A percentile compares a stretch with the other conserved stretches of the same genome.
Evolutionary conservation across 2,888 invertebrate species (phyloP).

Genomic region (Pollenia griseotomentosa): DNA sequence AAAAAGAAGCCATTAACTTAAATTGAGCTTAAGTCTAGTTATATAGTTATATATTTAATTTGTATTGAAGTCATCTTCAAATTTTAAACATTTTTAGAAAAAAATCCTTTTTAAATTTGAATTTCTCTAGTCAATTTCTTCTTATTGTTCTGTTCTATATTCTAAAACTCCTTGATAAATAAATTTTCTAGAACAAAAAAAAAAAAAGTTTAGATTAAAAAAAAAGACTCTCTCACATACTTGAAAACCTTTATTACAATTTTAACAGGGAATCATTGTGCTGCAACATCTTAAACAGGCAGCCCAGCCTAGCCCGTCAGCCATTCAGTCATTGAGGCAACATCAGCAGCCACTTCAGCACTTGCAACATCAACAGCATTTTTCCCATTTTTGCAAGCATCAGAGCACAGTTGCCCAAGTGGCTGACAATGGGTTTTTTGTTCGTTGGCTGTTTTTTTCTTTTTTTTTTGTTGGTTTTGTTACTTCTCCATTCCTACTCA

Average conservation of each 20-base stretch:
- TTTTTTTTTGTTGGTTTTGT: neutral
- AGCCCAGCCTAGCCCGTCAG: constrained; percentile 4
- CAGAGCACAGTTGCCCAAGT: constrained; percentile 62
- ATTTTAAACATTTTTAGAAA: neutral
- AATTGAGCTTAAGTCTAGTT: too few species aligned
- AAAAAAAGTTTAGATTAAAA: neutral
- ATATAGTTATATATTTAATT: too few species aligned
- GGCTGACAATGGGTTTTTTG: constrained; percentile 64
- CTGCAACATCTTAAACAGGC: constrained; percentile 38
- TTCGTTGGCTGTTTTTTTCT: neutral
- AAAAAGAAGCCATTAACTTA: too few species aligned
- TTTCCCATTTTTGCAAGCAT: constrained; percentile 50
- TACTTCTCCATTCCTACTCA: constrained; percentile 44
- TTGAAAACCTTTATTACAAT: constrained; percentile 9
- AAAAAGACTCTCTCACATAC: neutral
- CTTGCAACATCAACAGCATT: constrained; percentile 66
- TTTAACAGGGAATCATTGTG: constrained; percentile 33
- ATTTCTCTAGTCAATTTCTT: constrained; percentile 12
- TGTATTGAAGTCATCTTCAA: neutral
- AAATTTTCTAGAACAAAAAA: neutral
- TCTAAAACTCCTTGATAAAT: constrained; percentile 8
- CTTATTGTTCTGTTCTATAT: neutral
- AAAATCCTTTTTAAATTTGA: constrained; percentile 1
- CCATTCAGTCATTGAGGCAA: constrained; percentile 50
- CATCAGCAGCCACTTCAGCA: constrained; percentile 67